A percentile compares a stretch with the other conserved stretches of the same genome.
phyloP scores from a whole-genome alignment of 2,888 invertebrate genomes.

The Caenorhabditis imperialis region DNA sequence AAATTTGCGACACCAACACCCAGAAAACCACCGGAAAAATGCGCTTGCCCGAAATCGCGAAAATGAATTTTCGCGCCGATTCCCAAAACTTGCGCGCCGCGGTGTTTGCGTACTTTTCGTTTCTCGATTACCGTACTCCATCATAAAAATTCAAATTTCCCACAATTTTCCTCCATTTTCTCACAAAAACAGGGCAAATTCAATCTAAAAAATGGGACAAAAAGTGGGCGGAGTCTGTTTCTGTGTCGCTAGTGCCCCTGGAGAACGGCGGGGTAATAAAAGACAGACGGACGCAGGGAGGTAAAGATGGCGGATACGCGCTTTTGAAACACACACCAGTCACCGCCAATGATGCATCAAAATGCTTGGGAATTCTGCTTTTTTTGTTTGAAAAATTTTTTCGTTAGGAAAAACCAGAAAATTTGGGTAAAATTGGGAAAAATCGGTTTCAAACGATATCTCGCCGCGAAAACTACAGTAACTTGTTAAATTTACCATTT shows the following conservation, averaged over 20 bases:
- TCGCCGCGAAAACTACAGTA: no score
- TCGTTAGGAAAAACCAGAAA: no score
- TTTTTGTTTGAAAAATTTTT: constrained; percentile 6
- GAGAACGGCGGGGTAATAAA: constrained; percentile 22
- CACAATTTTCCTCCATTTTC: neutral
- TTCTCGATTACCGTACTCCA: no score
- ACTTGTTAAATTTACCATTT: no score
- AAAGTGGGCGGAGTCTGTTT: no score
- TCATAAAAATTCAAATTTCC: neutral
- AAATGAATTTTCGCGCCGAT: constrained; percentile 14
- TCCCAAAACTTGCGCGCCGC: constrained; percentile 7
- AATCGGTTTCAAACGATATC: no score
- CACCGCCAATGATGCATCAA: neutral
- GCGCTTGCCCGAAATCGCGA: neutral
- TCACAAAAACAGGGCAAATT: neutral
- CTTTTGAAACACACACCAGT: constrained; percentile 11
- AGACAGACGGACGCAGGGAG: constrained; percentile 20
- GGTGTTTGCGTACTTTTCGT: constrained; percentile 11
- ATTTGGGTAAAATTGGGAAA: no score
- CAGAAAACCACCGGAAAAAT: neutral
- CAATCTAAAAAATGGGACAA: constrained; percentile 32
- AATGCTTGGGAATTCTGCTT: constrained; percentile 7
- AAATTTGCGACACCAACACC: neutral
- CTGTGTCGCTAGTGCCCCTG: neutral
- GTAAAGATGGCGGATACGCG: constrained; percentile 17